Conservation (phyloP, 1,140 invertebrate genomes). For the Danaus melanippus region DNA sequence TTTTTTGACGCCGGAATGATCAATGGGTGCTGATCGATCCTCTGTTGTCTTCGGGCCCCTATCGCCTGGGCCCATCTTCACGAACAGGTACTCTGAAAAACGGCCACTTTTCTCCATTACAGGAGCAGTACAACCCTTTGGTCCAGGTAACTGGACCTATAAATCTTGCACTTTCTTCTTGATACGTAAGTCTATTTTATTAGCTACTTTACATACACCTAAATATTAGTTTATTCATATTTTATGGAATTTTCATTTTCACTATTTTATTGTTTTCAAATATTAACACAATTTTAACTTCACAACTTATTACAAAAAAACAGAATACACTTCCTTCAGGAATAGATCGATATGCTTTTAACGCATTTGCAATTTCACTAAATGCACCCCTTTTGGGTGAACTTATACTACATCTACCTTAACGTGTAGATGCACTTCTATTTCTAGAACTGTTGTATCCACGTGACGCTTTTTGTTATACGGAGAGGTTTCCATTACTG, state of each 20-base stretch:
- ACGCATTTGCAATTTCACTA: conserved; percentile 8
- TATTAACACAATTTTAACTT: too few species aligned
- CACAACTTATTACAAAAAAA: too few species aligned
- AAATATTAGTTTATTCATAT: too few species aligned
- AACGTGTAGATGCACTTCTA: conserved; percentile 1
- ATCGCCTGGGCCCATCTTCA: conserved; percentile 75
- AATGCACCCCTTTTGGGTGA: conserved; percentile 10
- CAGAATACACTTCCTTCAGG: too few species aligned
- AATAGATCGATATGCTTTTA: not conserved
- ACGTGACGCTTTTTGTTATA: too few species aligned
- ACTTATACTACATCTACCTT: conserved; percentile 6
- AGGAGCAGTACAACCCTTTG: conserved; percentile 35
- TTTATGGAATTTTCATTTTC: too few species aligned
- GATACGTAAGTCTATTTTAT: conserved; percentile 2
- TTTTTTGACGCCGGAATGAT: conserved; percentile 77
- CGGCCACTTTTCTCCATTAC: conserved; percentile 72
- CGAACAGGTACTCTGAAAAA: conserved; percentile 83
- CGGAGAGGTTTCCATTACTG: conserved; percentile 1
- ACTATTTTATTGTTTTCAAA: too few species aligned
- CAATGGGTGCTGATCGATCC: conserved; percentile 73
- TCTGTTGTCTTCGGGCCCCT: conserved; percentile 71
- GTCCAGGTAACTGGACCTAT: conserved; percentile 49
- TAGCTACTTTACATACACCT: too few species aligned
- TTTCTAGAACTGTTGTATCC: too few species aligned
- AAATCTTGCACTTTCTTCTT: conserved; percentile 1